These are phyloP conservation scores for Periophthalmodon schlosseri DNA, from an alignment of 2,113 vertebrate species.

Conservation along the genomic window DNA sequence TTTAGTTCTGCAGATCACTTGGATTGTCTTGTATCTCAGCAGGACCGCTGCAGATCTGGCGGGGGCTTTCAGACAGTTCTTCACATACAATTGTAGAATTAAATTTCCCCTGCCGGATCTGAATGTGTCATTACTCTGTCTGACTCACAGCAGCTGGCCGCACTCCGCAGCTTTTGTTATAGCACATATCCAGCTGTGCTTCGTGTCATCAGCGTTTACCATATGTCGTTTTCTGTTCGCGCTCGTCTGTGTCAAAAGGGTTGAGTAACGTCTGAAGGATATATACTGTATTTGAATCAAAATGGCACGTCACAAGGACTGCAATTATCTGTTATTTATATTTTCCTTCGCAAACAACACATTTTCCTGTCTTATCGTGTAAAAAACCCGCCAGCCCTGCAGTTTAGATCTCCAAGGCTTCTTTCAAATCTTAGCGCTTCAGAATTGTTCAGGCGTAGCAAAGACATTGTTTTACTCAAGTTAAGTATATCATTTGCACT, in stretches of 20 bases:
- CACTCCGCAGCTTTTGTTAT: not conserved
- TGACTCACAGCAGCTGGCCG: constrained; percentile 4
- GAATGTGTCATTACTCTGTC: constrained; percentile 3
- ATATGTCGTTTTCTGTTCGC: not conserved
- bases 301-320: too few relatives aligned
- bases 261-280: not conserved
- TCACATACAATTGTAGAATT: constrained; percentile 7
- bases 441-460: too few relatives aligned
- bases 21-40: constrained; percentile 3
- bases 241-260: not conserved
- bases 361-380: too few relatives aligned
- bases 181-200: not conserved
- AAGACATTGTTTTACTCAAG: not conserved
- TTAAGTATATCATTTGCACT: not conserved
- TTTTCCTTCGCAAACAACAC: too few relatives aligned
- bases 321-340: too few relatives aligned
- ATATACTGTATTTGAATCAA: too few relatives aligned
- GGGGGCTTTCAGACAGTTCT: not conserved
- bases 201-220: not conserved
- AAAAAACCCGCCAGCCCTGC: too few relatives aligned
- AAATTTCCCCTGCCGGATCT: not conserved
- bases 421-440: too few relatives aligned
- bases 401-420: too few relatives aligned
- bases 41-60: not conserved
- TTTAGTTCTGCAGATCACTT: not conserved